Evolutionary conservation across 1,140 invertebrate genomes (phyloP), one percentile per base, ranked within the genome.

Genomic region (Cylas formicarius): DNA sequence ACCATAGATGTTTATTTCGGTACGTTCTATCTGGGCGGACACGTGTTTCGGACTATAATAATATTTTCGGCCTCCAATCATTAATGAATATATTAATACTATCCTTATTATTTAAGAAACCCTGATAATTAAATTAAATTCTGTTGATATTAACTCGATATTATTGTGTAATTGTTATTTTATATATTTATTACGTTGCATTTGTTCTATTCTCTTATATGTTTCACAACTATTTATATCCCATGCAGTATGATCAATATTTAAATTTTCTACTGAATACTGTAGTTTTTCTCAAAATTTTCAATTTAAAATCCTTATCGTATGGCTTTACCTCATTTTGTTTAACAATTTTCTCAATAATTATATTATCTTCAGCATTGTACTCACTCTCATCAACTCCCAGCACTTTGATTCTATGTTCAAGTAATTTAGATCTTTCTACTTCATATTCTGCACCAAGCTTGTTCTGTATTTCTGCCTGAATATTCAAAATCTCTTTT

Each of bases 41-140:
- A 43, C 40, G 24, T 43, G 29, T 43, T 23, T 34, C 28, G 7
- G 9, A 34, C 40, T 33, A 35, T 11, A 43, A 43, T 11, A 34
- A 7, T 17, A 43, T 36, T 16, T 34, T 43, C 9, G 40, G 29
- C 20, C 5, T 43, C 40, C 31, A 43, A 22, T 43, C 40, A 43
- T 43, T 34, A 13, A 43, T 21, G 4, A 43, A 39, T 14, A 18
- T 9, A n/a, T n/a, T n/a, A n/a, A n/a, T n/a, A n/a, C n/a, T n/a
- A n/a, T n/a, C 7, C 32, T 13, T 10, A 43, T 43, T 17, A 8
- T 43, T 35, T 31, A 31, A n/a, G 17, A 29, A 39, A 11, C 31
- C 40, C n/a, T 43, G 29, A 21, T 19, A 43, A 16, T 43, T 35
- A 34, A 43, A 43, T 22, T 34, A 43, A 7, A 43, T 14, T 21